Evolutionary conservation across 2,113 vertebrate genomes (phyloP), one percentile per base, ranked within the genome.

Genomic region (Zapornia atra): DNA sequence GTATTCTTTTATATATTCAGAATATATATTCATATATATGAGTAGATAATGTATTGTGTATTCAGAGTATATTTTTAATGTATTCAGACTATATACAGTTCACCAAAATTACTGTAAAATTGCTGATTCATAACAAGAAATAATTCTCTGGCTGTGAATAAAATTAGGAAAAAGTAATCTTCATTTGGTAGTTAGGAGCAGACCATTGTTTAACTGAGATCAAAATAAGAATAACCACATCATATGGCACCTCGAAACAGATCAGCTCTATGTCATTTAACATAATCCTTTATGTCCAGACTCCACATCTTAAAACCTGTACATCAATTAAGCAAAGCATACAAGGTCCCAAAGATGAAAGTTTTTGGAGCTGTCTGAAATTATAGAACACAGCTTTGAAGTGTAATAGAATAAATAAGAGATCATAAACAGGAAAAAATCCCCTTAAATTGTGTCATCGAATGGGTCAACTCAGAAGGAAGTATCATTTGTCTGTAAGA

Each of bases 371-470:
- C 64, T 92, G 40, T 77, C 93, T 94, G 90, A 95, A 96, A 94
- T 92, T 83, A 80, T 13, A 82, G 82, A 93, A 94, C 56, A 78
- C 6, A 70, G 38, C 91, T 95, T 94, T 93, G 93, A 95, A 94
- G 90, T 93, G 65, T 33, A 92, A 71, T 80, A 88, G 86, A 93
- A 88, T 63, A 96, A 97, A 92, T 94, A 96, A 88, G 38, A 96
- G 71, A 95, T 91, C 75, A 95, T 70, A 97, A 97, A 94, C 76
- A 80, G 42, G 33, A 6, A 54, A 76, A 95, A 87, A 73, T 82
- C 42, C 42, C 73, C 44, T 96, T 80, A 97, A 95, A 95, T 82
- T 57, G 44, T 91, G 94, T 76, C 80, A 94, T 26, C 10, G 57
- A 42, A 90, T 44, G 69, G 88, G 89, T 61, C 92, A 92, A 13